These are phyloP conservation scores for Varecia variegata DNA, from an alignment of 2,797 vertebrate genomes.

Conservation along the genomic window DNA sequence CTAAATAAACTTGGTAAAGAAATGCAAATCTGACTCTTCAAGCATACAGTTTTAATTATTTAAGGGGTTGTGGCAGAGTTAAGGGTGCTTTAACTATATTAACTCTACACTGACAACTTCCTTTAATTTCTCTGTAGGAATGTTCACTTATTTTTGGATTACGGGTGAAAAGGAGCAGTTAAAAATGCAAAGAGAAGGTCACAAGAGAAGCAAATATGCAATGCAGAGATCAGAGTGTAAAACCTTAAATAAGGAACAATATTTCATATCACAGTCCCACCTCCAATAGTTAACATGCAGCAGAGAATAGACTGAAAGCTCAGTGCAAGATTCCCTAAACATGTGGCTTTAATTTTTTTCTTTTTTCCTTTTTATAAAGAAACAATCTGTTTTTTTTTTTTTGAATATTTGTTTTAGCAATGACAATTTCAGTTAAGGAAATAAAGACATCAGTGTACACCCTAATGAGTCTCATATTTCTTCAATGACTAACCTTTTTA, in stretches of 20 bases:
- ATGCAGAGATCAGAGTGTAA: background rate
- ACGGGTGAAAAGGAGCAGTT: conserved; percentile 29
- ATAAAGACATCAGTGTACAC: background rate
- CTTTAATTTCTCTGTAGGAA: conserved; percentile 65
- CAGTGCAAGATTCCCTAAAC: background rate
- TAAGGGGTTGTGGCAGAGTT: conserved; percentile 63
- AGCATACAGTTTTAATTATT: conserved; percentile 77
- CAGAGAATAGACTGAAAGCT: background rate
- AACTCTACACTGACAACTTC: conserved; percentile 62
- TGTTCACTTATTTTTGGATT: conserved; percentile 28
- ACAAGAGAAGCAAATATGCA: conserved; percentile 40
- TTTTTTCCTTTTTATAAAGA: background rate
- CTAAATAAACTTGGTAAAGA: conserved; percentile 75
- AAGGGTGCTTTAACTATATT: conserved; percentile 67
- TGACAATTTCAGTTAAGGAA: background rate
- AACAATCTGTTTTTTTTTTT: background rate
- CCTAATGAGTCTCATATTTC: background rate
- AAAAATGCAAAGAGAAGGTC: conserved; percentile 65
- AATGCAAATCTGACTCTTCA: conserved; percentile 77
- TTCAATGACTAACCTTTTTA: background rate
- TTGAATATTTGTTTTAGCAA: background rate
- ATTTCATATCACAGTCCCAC: conserved; percentile 17
- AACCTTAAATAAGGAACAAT: conserved; percentile 43
- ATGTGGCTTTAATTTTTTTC: background rate
- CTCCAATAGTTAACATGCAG: background rate